Evolutionary conservation across 2,797 vertebrate species (phyloP), one percentile per base, ranked within the genome.

Genomic region (Sebastes wilsoni): DNA sequence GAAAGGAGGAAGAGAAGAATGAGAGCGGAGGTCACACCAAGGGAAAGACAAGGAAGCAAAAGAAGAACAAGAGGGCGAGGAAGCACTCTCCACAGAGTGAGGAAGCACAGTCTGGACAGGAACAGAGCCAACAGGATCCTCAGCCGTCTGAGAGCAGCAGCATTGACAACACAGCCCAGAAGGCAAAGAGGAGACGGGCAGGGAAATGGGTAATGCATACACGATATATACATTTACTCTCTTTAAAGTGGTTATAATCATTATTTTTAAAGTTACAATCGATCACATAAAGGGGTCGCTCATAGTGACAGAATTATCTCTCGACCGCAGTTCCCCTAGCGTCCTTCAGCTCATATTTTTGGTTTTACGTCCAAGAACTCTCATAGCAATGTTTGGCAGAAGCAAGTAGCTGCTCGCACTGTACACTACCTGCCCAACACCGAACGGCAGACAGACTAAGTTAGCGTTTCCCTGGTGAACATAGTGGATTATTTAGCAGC

Each of bases 161-260:
- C 78, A 65, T 11, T n/a, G 90, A 90, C 67, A 92, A 87, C 23
- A 78, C 74, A 49, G 87, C 67, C 30, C 88, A 89, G 22, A 89
- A 90, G 79, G 71, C 90, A 34, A 92, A 89, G 81, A 82, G 80
- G 75, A 92, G 89, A 79, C 89, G 87, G 72, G 86, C 92, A 8
- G 93, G 94, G 11, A 96, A 95, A 94, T 95, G 95, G 96, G 96
- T 96, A 94, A 88, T 16, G 22, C 7, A 32, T 20, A 36, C 22
- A 46, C 13, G 12, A 60, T 32, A 9, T 67, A 3, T 8, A 7
- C 30, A 72, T 42, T 32, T 25, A 22, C 4, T 56, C 18, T 67
- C 7, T 58, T 66, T 22, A 28, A 10, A 46, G 7, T 66, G 9
- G 22, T 32, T 60, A 9, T 28, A 16, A 42, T 28, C 3, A 58